A percentile compares a stretch with the other conserved stretches of the same genome.
phyloP scores from a whole-genome alignment of 2,888 invertebrate genomes.

The Rapana venosa region DNA sequence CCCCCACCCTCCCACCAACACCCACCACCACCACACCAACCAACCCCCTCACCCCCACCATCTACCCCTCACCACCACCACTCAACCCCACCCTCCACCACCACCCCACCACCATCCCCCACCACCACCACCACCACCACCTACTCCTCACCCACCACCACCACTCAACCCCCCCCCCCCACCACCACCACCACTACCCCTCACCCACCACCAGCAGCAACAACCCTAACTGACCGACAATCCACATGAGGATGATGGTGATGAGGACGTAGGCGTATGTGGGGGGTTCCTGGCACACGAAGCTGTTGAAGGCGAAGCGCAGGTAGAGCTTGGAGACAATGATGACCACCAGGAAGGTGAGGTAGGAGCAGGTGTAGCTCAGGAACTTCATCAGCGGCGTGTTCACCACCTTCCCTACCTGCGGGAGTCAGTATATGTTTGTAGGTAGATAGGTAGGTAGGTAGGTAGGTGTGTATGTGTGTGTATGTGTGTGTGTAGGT shows the following conservation, averaged over 20 bases:
- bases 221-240: conserved; percentile 59
- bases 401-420: conserved; percentile 64
- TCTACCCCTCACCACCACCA: background rate
- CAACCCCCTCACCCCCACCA: background rate
- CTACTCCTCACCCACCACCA: background rate
- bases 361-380: conserved; percentile 72
- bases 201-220: background rate
- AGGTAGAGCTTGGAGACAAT: conserved; percentile 63
- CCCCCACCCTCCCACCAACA: too few relatives aligned
- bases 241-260: conserved; percentile 66
- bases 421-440: background rate
- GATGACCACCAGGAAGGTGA: conserved; percentile 66
- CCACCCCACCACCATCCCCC: too few relatives aligned
- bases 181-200: background rate
- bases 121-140: too few relatives aligned
- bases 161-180: background rate
- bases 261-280: conserved; percentile 57
- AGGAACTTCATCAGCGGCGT: conserved; percentile 72
- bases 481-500: too few relatives aligned
- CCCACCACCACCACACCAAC: background rate
- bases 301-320: conserved; percentile 59
- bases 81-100: background rate
- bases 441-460: too few relatives aligned
- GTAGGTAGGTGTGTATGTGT: too few relatives aligned
- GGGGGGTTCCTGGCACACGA: conserved; percentile 62